phyloP scores from a whole-genome alignment of 2,797 vertebrate species.

The Muscicapa comitata region DNA sequence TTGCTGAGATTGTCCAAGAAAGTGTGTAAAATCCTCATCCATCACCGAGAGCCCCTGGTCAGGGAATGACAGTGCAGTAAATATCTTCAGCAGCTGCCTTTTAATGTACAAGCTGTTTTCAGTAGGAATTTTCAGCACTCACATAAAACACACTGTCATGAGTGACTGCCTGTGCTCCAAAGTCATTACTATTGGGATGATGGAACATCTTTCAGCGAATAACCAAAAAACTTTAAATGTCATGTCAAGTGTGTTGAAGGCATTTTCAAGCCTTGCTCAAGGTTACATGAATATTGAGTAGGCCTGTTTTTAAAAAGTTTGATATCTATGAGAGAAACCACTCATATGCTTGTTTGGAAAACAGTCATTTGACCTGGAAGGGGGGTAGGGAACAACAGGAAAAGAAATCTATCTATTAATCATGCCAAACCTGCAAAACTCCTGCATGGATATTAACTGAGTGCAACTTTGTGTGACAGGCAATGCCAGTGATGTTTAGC shows the following conservation, averaged over 20 bases:
- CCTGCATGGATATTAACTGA: slow-evolving; percentile 74
- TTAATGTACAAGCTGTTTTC: slow-evolving; percentile 89
- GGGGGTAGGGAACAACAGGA: background rate
- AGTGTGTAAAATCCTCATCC: slow-evolving; percentile 87
- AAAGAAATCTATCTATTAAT: slow-evolving; percentile 47
- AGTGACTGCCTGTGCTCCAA: slow-evolving; percentile 86
- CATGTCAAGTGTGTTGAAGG: slow-evolving; percentile 88
- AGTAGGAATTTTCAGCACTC: slow-evolving; percentile 85
- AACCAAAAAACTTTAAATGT: slow-evolving; percentile 93
- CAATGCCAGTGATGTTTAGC: background rate
- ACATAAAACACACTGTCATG: slow-evolving; percentile 91
- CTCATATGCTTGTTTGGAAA: slow-evolving; percentile 47
- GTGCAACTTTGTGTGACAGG: background rate
- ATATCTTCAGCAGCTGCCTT: slow-evolving; percentile 89
- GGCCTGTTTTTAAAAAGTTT: slow-evolving; percentile 74
- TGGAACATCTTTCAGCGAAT: slow-evolving; percentile 87
- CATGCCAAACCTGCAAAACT: slow-evolving; percentile 70
- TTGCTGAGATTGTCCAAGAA: slow-evolving; percentile 86
- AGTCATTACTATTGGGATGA: slow-evolving; percentile 85
- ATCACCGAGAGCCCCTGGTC: slow-evolving; percentile 87
- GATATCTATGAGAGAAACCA: slow-evolving; percentile 76
- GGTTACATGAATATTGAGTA: slow-evolving; percentile 93
- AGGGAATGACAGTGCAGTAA: slow-evolving; percentile 90
- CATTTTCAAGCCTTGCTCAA: slow-evolving; percentile 82
- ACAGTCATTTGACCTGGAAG: background rate